phyloP scores from a whole-genome alignment of 2,113 vertebrate genomes.

The Fregetta grallaria region DNA sequence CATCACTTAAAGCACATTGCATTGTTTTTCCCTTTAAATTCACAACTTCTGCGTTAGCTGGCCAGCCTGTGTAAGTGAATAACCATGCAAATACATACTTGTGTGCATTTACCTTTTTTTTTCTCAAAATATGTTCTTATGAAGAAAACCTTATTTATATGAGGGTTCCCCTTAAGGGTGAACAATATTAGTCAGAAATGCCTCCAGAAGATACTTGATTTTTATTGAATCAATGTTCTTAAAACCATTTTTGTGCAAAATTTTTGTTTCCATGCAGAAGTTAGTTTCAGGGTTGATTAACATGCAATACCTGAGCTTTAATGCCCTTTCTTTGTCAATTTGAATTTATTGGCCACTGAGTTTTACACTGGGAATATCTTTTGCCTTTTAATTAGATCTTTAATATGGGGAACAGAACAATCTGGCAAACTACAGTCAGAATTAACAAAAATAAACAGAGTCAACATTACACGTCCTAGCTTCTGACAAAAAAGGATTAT shows the following conservation, averaged over 20 bases:
- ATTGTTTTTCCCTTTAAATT: background rate
- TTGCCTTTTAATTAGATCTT: conserved; percentile 15
- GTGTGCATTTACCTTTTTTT: background rate
- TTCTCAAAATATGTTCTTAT: background rate
- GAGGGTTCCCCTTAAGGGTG: background rate
- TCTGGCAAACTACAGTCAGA: background rate
- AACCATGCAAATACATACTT: background rate
- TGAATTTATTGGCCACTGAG: background rate
- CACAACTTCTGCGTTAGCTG: background rate
- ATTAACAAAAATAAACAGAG: background rate
- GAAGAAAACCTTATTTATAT: background rate
- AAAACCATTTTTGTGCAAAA: background rate
- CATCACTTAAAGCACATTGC: background rate
- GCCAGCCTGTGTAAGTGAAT: background rate
- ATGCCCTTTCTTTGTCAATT: background rate
- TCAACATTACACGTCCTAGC: background rate
- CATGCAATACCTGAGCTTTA: background rate
- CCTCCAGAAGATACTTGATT: background rate
- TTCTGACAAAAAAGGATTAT: background rate
- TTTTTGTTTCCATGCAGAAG: background rate
- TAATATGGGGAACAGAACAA: background rate
- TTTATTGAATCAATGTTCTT: background rate
- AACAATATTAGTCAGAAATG: background rate
- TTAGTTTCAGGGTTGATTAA: background rate
- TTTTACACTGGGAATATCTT: background rate